Conservation (phyloP, 2,888 invertebrate genomes). For the Leucoma salicis region DNA sequence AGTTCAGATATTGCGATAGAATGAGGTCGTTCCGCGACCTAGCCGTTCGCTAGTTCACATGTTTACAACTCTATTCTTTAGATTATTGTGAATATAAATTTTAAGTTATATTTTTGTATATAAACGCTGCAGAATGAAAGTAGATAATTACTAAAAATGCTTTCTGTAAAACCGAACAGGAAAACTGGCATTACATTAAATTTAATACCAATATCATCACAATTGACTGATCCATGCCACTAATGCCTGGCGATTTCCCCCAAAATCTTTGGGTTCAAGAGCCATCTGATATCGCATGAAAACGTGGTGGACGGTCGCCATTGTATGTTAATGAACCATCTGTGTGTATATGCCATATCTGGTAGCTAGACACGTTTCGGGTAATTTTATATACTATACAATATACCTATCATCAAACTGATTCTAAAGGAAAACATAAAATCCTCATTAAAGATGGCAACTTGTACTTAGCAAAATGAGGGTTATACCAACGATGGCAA, state of each 20-base stretch:
- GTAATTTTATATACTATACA: background rate
- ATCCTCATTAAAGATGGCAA: too few relatives aligned
- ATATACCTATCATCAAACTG: too few relatives aligned
- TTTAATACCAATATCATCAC: too few relatives aligned
- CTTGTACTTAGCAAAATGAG: too few relatives aligned
- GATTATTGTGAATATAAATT: constrained; percentile 8
- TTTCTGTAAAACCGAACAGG: too few relatives aligned
- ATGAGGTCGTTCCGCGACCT: constrained; percentile 11
- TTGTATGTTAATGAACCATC: constrained; percentile 4
- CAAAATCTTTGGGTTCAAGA: constrained; percentile 2
- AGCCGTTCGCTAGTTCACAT: constrained; percentile 11
- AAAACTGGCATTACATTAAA: too few relatives aligned
- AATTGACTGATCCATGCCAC: background rate
- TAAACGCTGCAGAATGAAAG: too few relatives aligned
- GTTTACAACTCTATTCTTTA: constrained; percentile 11
- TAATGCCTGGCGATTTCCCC: background rate
- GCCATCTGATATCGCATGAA: constrained; percentile 3
- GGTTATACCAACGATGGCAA: too few relatives aligned
- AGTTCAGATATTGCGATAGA: constrained; percentile 15
- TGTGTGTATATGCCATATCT: background rate
- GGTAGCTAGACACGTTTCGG: background rate
- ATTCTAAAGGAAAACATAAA: too few relatives aligned
- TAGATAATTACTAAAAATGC: too few relatives aligned
- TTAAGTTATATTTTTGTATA: background rate
- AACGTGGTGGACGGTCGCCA: constrained; percentile 2